Evolutionary conservation across 1,140 invertebrate genomes (phyloP), one percentile per base, ranked within the genome.

Genomic region (Lucilia cuprina): DNA sequence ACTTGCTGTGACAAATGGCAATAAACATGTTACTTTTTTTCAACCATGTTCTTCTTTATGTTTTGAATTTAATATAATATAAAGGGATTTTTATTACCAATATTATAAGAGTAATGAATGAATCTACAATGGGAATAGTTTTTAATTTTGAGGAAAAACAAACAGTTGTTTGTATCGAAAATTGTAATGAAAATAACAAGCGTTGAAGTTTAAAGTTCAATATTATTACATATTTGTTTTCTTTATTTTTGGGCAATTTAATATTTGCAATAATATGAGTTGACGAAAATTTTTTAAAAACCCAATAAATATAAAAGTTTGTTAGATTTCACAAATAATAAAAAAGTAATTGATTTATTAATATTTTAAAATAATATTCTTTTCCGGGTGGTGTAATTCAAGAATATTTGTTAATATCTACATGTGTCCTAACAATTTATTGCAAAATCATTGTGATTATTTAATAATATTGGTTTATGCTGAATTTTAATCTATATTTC

Each of bases 61-160:
- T 55, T 13, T 41, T 41, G 4, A 14, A 17, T 8, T 14, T 19
- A 9, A 50, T 80, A 13, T 80, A n/a, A 80, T 80, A 50, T 80
- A 80, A n/a, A 80, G 77, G 77, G 77, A 80, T 30, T 80, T 77
- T 47, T 50, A 50, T 49, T 80, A 80, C n/a, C 77, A 17, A 80
- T 25, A 13, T 25, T 70, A 70, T 21, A 25, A 25, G 65, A 70
- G 19, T 25, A 70, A 70, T 21, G 19, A 21, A 70, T 70, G 17
- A 25, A 70, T 70, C 5, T 30, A 30, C 25, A 30, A n/a, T 70
- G 65, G 65, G 65, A 70, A 70, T 70, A 21, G 17, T 55, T 70
- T 25, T 70, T 9, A 70, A 70, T 21, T 70, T 55, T 55, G 25
- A 30, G 3, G 25, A 55, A 55, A 55, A 17, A 55, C 17, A 55